Conservation (phyloP, 2,888 invertebrate species). For the Horisme vitalbata region DNA sequence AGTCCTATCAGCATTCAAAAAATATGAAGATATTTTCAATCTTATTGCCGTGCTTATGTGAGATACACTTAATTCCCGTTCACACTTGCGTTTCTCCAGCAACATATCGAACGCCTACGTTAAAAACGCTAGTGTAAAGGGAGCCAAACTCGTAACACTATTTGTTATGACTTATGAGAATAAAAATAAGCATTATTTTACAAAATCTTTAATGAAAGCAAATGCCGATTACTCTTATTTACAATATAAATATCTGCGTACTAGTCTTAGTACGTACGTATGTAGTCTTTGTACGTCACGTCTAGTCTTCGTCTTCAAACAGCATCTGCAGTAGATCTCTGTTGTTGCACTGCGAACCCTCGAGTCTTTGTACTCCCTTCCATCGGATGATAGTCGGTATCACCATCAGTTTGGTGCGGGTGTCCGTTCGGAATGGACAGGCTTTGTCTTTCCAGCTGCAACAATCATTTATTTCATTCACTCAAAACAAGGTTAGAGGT, state of each 20-base stretch:
- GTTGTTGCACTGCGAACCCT: constrained; percentile 90
- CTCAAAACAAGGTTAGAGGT: no score
- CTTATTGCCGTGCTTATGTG: no score
- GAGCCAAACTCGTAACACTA: no score
- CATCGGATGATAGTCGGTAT: constrained; percentile 92
- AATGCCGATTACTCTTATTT: constrained; percentile 21
- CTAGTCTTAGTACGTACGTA: neutral
- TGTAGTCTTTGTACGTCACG: neutral
- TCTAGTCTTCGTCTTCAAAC: constrained; percentile 85
- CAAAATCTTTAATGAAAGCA: constrained; percentile 1
- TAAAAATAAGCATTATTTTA: neutral
- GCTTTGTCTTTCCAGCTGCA: constrained; percentile 92
- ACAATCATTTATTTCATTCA: constrained; percentile 14
- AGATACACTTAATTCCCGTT: no score
- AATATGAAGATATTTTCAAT: no score
- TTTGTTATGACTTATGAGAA: neutral
- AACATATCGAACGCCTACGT: no score
- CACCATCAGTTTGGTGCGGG: constrained; percentile 87
- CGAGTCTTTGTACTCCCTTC: constrained; percentile 90
- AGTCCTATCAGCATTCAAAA: no score
- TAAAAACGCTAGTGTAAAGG: no score
- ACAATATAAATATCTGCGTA: constrained; percentile 10
- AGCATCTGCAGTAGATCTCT: constrained; percentile 90
- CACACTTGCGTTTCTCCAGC: no score
- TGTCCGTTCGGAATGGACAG: constrained; percentile 91